Evolutionary conservation across 64 coral and sea anemone genomes (phyloP).

Genomic region (Acropora tenuis): DNA sequence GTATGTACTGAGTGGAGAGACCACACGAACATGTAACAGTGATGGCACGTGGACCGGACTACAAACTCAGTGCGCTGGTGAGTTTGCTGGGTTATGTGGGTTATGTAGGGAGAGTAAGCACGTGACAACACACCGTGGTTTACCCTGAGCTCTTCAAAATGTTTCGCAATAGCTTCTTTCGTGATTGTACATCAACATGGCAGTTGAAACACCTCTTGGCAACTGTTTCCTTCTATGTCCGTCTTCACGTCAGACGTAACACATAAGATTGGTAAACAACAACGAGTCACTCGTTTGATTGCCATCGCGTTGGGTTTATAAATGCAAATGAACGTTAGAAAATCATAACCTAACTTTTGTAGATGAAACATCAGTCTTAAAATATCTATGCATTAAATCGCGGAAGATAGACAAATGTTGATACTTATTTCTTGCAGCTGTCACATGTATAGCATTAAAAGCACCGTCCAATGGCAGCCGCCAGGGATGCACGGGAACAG

Average conservation of each 20-base stretch:
- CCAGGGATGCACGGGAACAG: background rate
- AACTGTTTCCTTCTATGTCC: background rate
- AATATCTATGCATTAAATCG: background rate
- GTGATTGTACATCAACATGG: background rate
- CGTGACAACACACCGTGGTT: background rate
- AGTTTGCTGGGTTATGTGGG: background rate
- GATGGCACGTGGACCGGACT: slow-evolving; percentile 48
- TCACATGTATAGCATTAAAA: slow-evolving; percentile 9
- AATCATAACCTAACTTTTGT: background rate
- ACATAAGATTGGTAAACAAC: background rate
- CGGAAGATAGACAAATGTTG: background rate
- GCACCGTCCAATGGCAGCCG: slow-evolving; percentile 26
- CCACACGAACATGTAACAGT: slow-evolving; percentile 24
- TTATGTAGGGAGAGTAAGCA: background rate
- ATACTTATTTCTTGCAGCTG: slow-evolving; percentile 6
- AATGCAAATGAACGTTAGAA: background rate
- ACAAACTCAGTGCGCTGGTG: slow-evolving; percentile 47
- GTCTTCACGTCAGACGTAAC: background rate
- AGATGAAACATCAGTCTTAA: background rate
- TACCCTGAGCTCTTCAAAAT: background rate
- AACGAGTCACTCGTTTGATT: background rate
- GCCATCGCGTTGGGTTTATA: background rate
- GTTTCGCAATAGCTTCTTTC: background rate
- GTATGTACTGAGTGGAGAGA: slow-evolving; percentile 28
- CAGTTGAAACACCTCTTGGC: background rate